Evolutionary conservation across 2,888 invertebrate species (phyloP), one percentile per base, ranked within the genome.

Genomic region (Philaethria dido): DNA sequence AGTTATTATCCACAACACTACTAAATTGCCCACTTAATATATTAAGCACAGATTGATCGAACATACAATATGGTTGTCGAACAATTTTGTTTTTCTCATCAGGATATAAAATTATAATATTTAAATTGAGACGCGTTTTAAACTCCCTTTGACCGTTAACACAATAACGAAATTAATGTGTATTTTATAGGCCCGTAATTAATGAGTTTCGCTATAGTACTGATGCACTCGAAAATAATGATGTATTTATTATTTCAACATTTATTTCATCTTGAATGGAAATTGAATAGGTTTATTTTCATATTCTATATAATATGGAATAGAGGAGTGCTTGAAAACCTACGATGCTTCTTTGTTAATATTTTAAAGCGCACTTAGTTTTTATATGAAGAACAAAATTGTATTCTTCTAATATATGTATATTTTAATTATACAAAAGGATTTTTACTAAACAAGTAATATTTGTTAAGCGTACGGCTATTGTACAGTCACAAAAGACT

Each of bases 221-320:
- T 60, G 60, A 60, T 60, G 60, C 18, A 20, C 60, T 60, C 60
- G 60, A 60, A 60, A 60, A 44, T 60, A 47, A 47, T 45, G 60
- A 60, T 45, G 60, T 57, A 57, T 60, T 60, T 47, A 60, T 47
- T 60, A 60, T 60, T 45, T 44, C 60, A 60, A 25, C 42, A 60
- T 47, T 44, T 45, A 60, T 47, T 44, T 45, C 60, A 60, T 60
- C 44, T 60, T 20, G 33, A 47, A 60, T 60, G 60, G 45, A 13
- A 22, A 60, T 60, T 60, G 60, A 60, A 60, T 60, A 29, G 44
- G 25, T 18, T 52, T 60, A 45, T 60, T 45, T 60, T 47, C 33
- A 60, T 44, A 45, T 45, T 60, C 29, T 45, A 60, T 60, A 57
- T 57, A 16, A 57, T 42, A 57, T 57, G 42, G 22, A 0, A 13